Conservation (phyloP, 2,113 vertebrate genomes). For the Lates calcarifer region DNA sequence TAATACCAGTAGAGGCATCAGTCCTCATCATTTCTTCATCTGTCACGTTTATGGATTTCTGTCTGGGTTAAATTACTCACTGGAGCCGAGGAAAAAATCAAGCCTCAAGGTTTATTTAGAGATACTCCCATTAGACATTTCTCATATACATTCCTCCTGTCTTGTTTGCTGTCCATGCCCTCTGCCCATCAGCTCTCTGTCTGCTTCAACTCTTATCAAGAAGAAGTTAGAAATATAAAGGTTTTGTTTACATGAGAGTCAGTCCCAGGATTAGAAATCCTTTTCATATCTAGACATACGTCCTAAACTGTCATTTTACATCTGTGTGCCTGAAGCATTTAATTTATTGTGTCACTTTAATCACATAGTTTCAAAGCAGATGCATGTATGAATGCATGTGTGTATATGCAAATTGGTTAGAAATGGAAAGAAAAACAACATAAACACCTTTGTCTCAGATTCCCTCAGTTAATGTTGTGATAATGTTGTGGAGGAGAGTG, state of each 20-base stretch:
- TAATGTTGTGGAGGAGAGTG: not conserved
- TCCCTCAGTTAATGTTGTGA: not conserved
- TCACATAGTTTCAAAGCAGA: constrained; percentile 1
- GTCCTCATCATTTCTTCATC: constrained; percentile 69
- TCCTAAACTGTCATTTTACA: not conserved
- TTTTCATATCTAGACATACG: constrained; percentile 5
- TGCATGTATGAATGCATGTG: not conserved
- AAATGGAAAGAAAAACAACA: not conserved
- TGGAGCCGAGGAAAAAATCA: constrained; percentile 33
- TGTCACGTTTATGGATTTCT: constrained; percentile 75
- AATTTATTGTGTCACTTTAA: constrained; percentile 18
- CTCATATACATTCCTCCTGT: constrained; percentile 58
- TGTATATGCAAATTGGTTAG: not conserved
- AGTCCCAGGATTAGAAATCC: constrained; percentile 1
- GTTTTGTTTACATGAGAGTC: constrained; percentile 2
- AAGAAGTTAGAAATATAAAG: constrained; percentile 34
- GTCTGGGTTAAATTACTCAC: constrained; percentile 62
- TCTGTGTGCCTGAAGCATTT: not conserved
- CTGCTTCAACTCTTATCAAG: constrained; percentile 17
- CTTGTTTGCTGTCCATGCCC: constrained; percentile 50
- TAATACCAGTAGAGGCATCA: constrained; percentile 68
- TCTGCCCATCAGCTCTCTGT: constrained; percentile 37
- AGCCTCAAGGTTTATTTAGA: constrained; percentile 68
- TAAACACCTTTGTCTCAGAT: not conserved
- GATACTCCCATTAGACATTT: constrained; percentile 56